Percentiles rank a stretch among this genome's conserved stretches.
Evolutionary conservation across 2,888 invertebrate genomes (phyloP).

Genomic region (Zygothrica quintamaculata): DNA sequence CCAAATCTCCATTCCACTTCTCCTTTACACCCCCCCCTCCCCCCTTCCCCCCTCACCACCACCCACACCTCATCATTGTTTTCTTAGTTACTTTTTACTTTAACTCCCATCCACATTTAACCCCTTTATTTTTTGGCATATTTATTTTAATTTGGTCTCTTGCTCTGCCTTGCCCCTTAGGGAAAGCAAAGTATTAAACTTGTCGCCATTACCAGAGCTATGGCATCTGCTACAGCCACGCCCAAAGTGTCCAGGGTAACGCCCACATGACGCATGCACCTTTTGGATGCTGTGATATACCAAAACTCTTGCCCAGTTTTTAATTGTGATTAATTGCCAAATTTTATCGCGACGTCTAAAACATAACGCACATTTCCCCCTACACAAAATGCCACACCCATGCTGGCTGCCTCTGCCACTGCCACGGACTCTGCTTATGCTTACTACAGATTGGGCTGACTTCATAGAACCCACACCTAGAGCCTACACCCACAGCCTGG

Average conservation of each 20-base stretch:
- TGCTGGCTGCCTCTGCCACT: no score
- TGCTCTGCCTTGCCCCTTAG: slow-evolving; percentile 21
- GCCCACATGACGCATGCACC: slow-evolving; percentile 9
- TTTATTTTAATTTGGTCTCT: slow-evolving; percentile 64
- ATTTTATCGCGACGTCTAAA: slow-evolving; percentile 30
- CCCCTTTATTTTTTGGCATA: slow-evolving; percentile 43
- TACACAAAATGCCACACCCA: neutral
- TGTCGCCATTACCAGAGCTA: slow-evolving; percentile 45
- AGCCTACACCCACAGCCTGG: no score
- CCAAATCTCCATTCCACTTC: no score
- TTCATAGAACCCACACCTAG: no score
- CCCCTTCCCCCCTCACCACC: neutral
- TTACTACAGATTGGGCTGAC: no score
- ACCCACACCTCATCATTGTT: no score
- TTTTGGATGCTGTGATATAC: slow-evolving; percentile 23
- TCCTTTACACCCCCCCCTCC: neutral
- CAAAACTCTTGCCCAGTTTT: slow-evolving; percentile 45
- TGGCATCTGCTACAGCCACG: slow-evolving; percentile 35
- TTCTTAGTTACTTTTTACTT: neutral
- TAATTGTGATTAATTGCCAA: slow-evolving; percentile 63
- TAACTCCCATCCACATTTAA: slow-evolving; percentile 11
- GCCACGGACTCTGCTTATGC: no score
- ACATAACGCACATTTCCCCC: neutral
- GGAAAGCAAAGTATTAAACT: slow-evolving; percentile 62
- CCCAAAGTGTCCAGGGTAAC: slow-evolving; percentile 5